Conservation (phyloP, 2,888 invertebrate species). For the Trisateles emortualis region DNA sequence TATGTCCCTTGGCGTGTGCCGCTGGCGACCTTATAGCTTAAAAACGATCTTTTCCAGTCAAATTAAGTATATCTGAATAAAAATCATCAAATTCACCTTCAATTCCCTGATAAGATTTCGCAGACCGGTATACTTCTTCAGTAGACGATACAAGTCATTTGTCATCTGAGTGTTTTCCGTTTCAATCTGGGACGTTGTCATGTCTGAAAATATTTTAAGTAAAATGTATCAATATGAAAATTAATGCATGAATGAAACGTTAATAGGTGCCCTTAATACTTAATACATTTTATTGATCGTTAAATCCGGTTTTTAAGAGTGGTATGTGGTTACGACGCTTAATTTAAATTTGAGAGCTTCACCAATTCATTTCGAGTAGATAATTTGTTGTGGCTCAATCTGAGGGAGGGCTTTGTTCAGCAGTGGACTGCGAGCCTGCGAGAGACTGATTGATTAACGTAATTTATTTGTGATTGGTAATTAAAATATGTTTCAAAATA, state of each 20-base stretch:
- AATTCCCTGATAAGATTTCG: constrained; percentile 95
- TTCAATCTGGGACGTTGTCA: constrained; percentile 97
- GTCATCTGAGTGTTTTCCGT: constrained; percentile 97
- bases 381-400: neutral
- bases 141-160: constrained; percentile 95
- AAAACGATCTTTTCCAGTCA: neutral
- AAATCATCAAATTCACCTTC: constrained; percentile 87
- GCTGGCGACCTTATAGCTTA: no score
- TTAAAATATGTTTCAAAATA: neutral
- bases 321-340: neutral
- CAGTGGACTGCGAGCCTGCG: neutral
- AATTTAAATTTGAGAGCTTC: neutral
- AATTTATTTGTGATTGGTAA: neutral
- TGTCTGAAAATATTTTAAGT: constrained; percentile 88
- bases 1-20: no score
- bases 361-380: neutral
- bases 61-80: no score
- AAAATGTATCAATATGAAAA: neutral
- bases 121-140: constrained; percentile 96
- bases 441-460: no score
- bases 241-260: neutral
- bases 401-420: neutral
- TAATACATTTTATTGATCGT: no score
- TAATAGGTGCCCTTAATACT: no score
- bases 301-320: neutral